These are phyloP conservation scores for Vanacampus margaritifer DNA, from an alignment of 2,113 vertebrate species.

Conservation along the genomic window DNA sequence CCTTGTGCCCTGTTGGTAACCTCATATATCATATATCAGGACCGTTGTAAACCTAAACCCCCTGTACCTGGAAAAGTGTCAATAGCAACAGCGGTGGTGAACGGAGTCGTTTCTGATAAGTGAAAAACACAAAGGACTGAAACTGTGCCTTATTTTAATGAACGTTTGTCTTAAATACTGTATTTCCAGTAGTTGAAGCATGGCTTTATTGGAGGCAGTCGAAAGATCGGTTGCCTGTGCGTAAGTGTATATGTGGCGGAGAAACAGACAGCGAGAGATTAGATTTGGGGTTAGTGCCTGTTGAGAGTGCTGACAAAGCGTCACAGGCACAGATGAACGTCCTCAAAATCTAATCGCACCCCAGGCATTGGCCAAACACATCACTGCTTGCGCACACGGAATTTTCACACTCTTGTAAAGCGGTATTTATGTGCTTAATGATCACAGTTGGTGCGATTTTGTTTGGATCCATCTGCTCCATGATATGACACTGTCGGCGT, in stretches of 20 bases:
- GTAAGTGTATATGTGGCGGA: not conserved
- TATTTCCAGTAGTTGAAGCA: not conserved
- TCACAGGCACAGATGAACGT: constrained; percentile 36
- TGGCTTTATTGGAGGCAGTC: constrained; percentile 2
- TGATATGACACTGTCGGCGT: constrained; percentile 2
- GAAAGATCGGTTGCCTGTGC: constrained; percentile 6
- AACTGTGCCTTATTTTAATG: no score
- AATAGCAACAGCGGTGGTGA: no score
- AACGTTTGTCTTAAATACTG: no score
- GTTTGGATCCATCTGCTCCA: not conserved
- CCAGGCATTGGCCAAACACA: constrained; percentile 27
- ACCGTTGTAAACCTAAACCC: no score
- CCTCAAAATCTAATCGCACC: constrained; percentile 37
- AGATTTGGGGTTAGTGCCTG: constrained; percentile 22
- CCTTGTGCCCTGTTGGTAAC: no score
- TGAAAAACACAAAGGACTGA: no score
- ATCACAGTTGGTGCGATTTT: constrained; percentile 1
- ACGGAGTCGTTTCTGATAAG: no score
- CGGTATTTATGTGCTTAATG: constrained; percentile 5
- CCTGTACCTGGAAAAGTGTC: no score
- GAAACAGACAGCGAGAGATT: constrained; percentile 19
- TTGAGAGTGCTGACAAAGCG: constrained; percentile 45
- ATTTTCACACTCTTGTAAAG: constrained; percentile 22
- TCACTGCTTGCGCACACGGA: constrained; percentile 11
- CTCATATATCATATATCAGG: no score